Evolutionary conservation across 2,113 vertebrate genomes (phyloP).

Genomic region (Galeopterus variegatus): DNA sequence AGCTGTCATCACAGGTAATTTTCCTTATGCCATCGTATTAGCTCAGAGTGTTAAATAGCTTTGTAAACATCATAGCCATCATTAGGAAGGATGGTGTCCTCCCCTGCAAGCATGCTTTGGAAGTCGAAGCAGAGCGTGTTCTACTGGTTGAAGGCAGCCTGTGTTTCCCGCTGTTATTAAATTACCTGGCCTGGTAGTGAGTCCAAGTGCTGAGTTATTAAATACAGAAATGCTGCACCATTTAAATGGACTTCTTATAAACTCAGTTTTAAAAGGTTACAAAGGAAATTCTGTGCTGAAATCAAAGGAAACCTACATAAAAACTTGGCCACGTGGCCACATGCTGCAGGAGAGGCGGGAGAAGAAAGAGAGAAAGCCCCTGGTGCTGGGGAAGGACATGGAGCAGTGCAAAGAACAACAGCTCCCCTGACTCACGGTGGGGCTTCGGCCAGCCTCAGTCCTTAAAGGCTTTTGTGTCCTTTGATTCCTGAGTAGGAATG

Average conservation of each 20-base stretch:
- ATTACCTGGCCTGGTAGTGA: background rate
- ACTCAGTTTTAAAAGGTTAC: background rate
- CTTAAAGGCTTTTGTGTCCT: no score
- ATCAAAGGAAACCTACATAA: no score
- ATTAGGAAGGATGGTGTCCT: background rate
- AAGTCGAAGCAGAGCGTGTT: background rate
- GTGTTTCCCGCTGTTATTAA: background rate
- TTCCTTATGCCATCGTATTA: background rate
- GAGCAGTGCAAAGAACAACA: no score
- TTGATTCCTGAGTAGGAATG: no score
- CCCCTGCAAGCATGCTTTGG: background rate
- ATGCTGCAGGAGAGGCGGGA: rapidly evolving
- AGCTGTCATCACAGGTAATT: background rate
- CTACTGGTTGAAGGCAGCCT: background rate
- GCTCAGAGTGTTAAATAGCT: background rate
- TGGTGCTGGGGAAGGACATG: no score
- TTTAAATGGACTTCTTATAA: background rate
- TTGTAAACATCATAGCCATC: background rate
- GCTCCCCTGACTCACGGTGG: background rate
- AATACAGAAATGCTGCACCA: background rate
- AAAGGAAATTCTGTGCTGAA: background rate
- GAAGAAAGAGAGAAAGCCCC: no score
- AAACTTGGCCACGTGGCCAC: no score
- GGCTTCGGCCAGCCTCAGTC: no score
- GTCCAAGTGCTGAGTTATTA: background rate